These are phyloP conservation scores for Merops nubicus DNA, from an alignment of 2,113 vertebrate species.

Conservation along the genomic window DNA sequence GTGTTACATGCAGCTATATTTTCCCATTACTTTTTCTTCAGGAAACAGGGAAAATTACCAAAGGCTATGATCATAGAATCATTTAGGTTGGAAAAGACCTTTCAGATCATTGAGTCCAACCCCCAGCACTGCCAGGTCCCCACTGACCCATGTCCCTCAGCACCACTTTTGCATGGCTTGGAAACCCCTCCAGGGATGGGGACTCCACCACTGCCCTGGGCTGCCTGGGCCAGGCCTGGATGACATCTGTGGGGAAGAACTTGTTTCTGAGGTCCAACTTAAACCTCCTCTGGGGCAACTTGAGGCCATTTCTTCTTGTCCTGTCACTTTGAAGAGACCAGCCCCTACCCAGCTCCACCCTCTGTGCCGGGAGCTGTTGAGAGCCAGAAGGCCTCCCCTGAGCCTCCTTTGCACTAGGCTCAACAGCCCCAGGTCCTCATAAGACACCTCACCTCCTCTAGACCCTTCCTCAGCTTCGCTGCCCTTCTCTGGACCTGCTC, in stretches of 20 bases:
- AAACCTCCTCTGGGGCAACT: background rate
- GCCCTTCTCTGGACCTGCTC: background rate
- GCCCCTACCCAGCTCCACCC: background rate
- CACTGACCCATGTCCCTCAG: background rate
- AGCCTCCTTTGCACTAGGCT: background rate
- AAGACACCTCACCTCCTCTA: background rate
- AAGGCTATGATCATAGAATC: background rate
- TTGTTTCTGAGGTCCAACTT: background rate
- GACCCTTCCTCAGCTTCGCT: background rate
- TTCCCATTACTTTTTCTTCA: background rate
- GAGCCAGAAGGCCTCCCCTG: background rate
- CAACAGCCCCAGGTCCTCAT: background rate
- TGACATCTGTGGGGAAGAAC: background rate
- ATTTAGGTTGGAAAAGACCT: background rate
- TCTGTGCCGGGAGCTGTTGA: background rate
- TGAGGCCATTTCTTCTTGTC: background rate
- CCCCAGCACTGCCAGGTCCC: background rate
- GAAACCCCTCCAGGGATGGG: background rate
- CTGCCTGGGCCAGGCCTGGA: background rate
- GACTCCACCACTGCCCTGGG: background rate
- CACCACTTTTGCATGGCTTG: background rate
- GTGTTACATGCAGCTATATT: accelerated
- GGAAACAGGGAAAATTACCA: background rate
- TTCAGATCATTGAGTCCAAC: background rate
- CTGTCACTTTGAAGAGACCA: background rate